phyloP scores from a whole-genome alignment of 2,888 invertebrate genomes.

The Prionchulus punctatus region DNA sequence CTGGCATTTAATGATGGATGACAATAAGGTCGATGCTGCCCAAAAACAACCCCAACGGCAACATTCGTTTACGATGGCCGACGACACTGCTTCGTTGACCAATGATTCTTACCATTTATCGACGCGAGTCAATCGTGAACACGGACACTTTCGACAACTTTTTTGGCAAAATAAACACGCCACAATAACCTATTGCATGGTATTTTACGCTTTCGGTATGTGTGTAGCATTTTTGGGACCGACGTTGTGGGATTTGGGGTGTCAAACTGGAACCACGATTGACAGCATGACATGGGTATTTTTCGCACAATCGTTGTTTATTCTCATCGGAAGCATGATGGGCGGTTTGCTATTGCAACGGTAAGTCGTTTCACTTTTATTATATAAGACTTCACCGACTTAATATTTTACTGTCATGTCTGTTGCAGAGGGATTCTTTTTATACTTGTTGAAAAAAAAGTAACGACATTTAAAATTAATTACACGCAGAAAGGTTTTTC shows the following conservation, averaged over 20 bases:
- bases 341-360: constrained; percentile 35
- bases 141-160: constrained; percentile 29
- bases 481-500: no score
- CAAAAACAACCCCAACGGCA: no score
- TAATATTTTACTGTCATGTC: no score
- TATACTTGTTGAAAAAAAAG: no score
- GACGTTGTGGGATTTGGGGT: constrained; percentile 38
- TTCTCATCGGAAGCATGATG: constrained; percentile 37
- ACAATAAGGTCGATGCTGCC: no score
- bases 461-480: no score
- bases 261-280: constrained; percentile 35
- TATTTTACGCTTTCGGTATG: constrained; percentile 40
- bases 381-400: no score
- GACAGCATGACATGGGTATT: constrained; percentile 38
- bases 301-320: constrained; percentile 38
- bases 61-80: no score
- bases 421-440: no score
- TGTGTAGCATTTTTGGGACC: constrained; percentile 40
- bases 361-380: constrained; percentile 27
- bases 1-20: no score
- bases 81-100: no score
- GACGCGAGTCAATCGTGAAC: constrained; percentile 8
- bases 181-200: constrained; percentile 36
- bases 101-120: not conserved
- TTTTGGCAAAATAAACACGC: constrained; percentile 34